These are phyloP conservation scores for Blastobasis lacticolella DNA, from an alignment of 2,888 invertebrate genomes.

Conservation along the genomic window DNA sequence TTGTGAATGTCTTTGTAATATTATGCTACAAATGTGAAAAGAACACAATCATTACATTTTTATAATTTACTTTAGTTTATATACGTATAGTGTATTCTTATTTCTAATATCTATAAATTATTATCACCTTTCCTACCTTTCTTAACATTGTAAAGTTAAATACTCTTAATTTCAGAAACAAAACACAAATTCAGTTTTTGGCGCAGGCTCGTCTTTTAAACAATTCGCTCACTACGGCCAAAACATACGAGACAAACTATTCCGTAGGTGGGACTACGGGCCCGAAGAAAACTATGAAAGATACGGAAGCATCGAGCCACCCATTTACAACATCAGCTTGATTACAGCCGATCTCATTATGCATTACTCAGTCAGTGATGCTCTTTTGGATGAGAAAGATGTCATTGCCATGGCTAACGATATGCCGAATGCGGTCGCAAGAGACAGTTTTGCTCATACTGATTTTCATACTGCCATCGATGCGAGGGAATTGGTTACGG, in stretches of 20 bases:
- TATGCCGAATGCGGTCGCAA: constrained; percentile 38
- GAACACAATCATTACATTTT: too few species aligned
- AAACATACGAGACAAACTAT: constrained; percentile 41
- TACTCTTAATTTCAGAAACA: too few species aligned
- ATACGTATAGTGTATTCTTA: too few species aligned
- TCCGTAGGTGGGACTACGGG: constrained; percentile 43
- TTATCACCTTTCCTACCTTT: too few species aligned
- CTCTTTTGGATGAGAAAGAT: constrained; percentile 38
- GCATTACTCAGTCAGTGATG: constrained; percentile 44
- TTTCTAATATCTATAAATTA: too few species aligned
- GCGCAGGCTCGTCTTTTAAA: constrained; percentile 39
- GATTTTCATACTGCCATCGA: constrained; percentile 37
- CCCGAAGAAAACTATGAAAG: constrained; percentile 20
- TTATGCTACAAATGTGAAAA: too few species aligned
- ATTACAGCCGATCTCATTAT: constrained; percentile 39
- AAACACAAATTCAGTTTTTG: too few species aligned
- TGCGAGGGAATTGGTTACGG: constrained; percentile 41
- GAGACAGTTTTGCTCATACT: constrained; percentile 34
- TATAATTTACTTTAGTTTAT: too few species aligned
- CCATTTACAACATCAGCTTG: constrained; percentile 34
- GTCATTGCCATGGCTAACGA: constrained; percentile 40
- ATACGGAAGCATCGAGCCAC: constrained; percentile 36
- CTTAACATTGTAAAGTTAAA: too few species aligned
- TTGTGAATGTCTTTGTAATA: too few species aligned
- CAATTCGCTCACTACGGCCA: constrained; percentile 55